phyloP scores from a whole-genome alignment of 2,113 vertebrate species.

The Ascaphus truei region DNA sequence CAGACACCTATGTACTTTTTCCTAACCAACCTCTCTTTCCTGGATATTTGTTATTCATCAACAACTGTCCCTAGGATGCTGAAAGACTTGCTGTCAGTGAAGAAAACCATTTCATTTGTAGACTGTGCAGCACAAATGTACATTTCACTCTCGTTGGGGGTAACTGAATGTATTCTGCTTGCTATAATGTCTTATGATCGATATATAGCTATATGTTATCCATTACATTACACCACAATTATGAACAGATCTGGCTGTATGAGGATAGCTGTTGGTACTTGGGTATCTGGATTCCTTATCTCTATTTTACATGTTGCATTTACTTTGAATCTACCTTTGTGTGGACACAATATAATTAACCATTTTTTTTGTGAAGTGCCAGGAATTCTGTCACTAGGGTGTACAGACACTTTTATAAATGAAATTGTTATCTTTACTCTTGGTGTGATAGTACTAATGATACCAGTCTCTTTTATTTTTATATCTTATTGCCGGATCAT shows the following conservation, averaged over 20 bases:
- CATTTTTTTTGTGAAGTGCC: slow-evolving; percentile 49
- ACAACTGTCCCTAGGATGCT: slow-evolving; percentile 43
- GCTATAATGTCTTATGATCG: slow-evolving; percentile 42
- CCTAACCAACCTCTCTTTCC: neutral
- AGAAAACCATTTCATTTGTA: slow-evolving; percentile 35
- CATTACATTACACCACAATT: slow-evolving; percentile 36
- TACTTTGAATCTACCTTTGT: slow-evolving; percentile 39
- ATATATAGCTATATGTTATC: slow-evolving; percentile 39
- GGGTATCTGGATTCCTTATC: slow-evolving; percentile 36
- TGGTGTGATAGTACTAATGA: slow-evolving; percentile 23
- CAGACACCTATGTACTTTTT: slow-evolving; percentile 10
- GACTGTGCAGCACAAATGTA: slow-evolving; percentile 44
- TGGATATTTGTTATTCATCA: slow-evolving; percentile 45
- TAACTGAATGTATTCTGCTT: slow-evolving; percentile 43
- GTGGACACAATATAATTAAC: slow-evolving; percentile 34
- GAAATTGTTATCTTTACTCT: slow-evolving; percentile 25
- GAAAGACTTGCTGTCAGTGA: slow-evolving; percentile 36
- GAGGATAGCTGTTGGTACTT: neutral
- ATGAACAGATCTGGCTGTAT: slow-evolving; percentile 38
- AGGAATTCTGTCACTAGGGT: slow-evolving; percentile 41
- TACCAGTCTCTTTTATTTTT: neutral
- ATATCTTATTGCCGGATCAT: neutral
- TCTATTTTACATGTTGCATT: slow-evolving; percentile 34
- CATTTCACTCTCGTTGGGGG: slow-evolving; percentile 39
- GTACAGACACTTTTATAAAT: slow-evolving; percentile 23